A percentile compares a stretch with the other conserved stretches of the same genome.
phyloP scores from a whole-genome alignment of 2,888 invertebrate species.

The Rhagonycha lutea region DNA sequence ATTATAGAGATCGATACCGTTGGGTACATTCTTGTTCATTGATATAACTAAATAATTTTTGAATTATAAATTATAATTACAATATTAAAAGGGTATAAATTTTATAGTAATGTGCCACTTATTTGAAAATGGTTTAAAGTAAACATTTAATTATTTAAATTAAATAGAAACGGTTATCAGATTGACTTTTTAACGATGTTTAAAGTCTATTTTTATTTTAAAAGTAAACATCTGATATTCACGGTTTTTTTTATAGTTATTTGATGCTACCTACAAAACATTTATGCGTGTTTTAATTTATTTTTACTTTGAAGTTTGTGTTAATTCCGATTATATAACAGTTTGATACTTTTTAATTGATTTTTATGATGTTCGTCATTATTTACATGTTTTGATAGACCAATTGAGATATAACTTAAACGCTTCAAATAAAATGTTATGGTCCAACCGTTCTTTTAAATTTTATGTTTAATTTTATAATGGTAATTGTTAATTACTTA shows the following conservation, averaged over 20 bases:
- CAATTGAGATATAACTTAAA: conserved; percentile 14
- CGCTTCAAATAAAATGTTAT: neutral
- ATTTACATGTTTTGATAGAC: conserved; percentile 16
- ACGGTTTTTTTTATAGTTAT: conserved; percentile 13
- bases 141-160: conserved; percentile 19
- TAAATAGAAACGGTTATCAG: conserved; percentile 4
- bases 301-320: conserved; percentile 22
- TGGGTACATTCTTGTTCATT: neutral
- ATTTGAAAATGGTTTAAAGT: neutral
- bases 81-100: neutral
- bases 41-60: neutral
- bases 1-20: no score
- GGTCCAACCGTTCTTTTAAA: neutral
- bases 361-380: conserved; percentile 20
- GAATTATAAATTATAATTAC: neutral
- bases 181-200: conserved; percentile 14
- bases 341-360: conserved; percentile 31
- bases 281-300: conserved; percentile 27
- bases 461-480: neutral
- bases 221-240: conserved; percentile 12
- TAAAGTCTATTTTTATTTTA: conserved; percentile 8
- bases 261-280: conserved; percentile 25
- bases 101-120: neutral
- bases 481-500: neutral
- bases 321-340: conserved; percentile 28